These are phyloP conservation scores for Diaprepes abbreviatus DNA, from an alignment of 2,888 invertebrate species.

Conservation along the genomic window DNA sequence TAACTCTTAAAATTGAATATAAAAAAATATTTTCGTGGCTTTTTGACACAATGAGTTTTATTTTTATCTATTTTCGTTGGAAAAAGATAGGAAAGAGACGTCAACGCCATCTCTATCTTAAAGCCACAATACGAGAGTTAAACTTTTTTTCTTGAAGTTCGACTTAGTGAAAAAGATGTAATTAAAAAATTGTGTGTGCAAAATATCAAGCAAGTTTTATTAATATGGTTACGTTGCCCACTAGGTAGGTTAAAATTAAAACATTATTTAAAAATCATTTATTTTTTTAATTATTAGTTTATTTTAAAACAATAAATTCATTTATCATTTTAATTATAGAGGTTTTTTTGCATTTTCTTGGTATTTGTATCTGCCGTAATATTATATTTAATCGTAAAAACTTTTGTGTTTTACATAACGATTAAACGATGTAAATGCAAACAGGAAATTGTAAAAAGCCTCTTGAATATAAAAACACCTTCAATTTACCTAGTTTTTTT, in stretches of 20 bases:
- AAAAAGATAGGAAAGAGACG: no score
- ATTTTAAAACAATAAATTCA: not conserved
- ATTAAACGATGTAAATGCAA: not conserved
- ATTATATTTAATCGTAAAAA: no score
- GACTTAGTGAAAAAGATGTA: slow-evolving; percentile 7
- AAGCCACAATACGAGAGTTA: no score
- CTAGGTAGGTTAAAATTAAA: slow-evolving; percentile 27
- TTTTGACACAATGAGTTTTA: no score
- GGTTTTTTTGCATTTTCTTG: slow-evolving; percentile 25
- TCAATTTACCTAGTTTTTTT: not conserved
- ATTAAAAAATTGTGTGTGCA: slow-evolving; percentile 12
- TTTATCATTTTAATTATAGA: slow-evolving; percentile 18
- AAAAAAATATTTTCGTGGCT: no score
- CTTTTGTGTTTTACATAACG: not conserved
- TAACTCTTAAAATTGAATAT: no score
- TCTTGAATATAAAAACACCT: slow-evolving; percentile 1
- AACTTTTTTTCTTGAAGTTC: no score
- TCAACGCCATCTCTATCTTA: no score
- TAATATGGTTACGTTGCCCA: not conserved
- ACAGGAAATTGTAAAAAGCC: slow-evolving; percentile 19
- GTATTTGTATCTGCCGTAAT: no score
- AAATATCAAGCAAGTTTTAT: not conserved
- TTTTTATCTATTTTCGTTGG: no score
- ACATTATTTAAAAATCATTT: not conserved
- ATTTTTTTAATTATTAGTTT: not conserved